Conservation (phyloP, 2,888 invertebrate genomes). For the Drosophila nr. perissopoda region DNA sequence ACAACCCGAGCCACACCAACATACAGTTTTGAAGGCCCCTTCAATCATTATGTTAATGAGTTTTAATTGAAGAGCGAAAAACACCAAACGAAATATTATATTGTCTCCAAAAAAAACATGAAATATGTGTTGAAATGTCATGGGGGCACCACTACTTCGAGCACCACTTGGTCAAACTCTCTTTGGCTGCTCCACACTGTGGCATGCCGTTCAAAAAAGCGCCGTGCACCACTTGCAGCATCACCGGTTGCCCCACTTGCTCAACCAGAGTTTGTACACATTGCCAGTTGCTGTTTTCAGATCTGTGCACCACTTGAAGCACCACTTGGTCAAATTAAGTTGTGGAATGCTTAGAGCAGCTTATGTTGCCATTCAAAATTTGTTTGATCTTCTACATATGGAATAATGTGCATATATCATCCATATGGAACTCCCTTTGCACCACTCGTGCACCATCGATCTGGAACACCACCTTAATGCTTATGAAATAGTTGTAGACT, state of each 20-base stretch:
- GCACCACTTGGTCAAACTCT: conserved; percentile 5
- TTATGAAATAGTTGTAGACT: conserved; percentile 6
- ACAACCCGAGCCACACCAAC: conserved; percentile 3
- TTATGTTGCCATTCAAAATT: neutral
- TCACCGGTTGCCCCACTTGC: neutral
- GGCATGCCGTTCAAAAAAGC: neutral
- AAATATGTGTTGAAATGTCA: neutral
- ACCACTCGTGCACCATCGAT: neutral
- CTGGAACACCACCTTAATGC: neutral
- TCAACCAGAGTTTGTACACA: neutral
- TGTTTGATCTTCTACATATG: neutral
- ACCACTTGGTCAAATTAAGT: neutral
- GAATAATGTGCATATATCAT: neutral
- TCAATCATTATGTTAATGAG: conserved; percentile 76
- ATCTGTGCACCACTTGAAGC: neutral
- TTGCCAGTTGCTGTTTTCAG: neutral
- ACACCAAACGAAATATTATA: conserved; percentile 31
- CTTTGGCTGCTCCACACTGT: neutral
- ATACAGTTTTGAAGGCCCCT: conserved; percentile 45
- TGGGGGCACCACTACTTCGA: neutral
- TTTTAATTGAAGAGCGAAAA: conserved; percentile 70
- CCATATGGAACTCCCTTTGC: neutral
- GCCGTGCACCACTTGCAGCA: conserved; percentile 3
- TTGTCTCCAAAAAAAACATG: conserved; percentile 3
- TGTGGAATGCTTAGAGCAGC: neutral